Evolutionary conservation across 2,797 vertebrate genomes (phyloP), one percentile per base, ranked within the genome.

Genomic region (Microhierax caerulescens): DNA sequence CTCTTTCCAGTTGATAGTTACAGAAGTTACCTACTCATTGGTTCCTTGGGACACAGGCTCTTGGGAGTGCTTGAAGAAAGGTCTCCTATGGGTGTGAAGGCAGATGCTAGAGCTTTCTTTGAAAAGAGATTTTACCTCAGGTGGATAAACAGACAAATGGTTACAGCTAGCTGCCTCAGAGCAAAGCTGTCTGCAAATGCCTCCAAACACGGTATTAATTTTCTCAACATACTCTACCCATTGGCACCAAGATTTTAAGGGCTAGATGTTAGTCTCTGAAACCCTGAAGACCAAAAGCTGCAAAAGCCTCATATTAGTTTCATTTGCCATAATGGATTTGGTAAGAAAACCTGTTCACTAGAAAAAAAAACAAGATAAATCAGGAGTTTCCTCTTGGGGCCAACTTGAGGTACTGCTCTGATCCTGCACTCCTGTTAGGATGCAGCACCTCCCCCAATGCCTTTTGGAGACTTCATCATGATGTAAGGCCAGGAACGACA

Each of bases 131-230:
- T 90, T 85, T 67, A 93, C 2, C 7, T 48, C 0, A 0, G 9
- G 37, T 14, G 13, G 54, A 57, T 59, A 69, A 88, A 86, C 25
- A 47, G 28, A 36, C 13, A 59, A 15, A 4, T 41, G 16, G 18
- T 37, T 79, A 43, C 12, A 73, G 20, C 7, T 41, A 74, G 14
- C 30, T 30, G 17, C 11, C 67, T 57, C 48, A 51, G 24, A 73
- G 47, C 18, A 65, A 69, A 68, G 25, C 47, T 54, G 22, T 32
- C 51, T 34, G 43, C 27, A 80, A 72, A 81, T 7, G 4, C 7
- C 48, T 76, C 45, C 27, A 9, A 87, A 85, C 11, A 32, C 7
- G 0, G 0, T 1, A 6, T 10, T 68, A 2, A 10, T 37, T 45
- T 28, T 3, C 9, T 19, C 7, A 24, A 5, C 8, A 30, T 15